Conservation (phyloP, 2,797 vertebrate species). For the Sebastes variabilis region DNA sequence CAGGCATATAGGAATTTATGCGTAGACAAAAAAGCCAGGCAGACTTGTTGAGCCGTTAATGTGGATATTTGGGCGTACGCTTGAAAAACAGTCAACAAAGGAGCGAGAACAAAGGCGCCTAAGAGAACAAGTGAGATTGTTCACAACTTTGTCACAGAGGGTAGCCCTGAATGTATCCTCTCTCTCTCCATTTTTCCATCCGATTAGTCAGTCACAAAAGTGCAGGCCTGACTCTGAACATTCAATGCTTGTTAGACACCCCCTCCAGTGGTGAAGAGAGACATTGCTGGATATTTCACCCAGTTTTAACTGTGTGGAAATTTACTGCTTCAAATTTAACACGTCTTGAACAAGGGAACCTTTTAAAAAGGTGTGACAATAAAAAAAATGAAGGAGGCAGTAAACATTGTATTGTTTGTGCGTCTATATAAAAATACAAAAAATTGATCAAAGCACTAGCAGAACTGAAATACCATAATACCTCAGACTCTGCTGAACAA, state of each 20-base stretch:
- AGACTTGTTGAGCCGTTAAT: slow-evolving; percentile 3
- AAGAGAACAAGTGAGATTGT: slow-evolving; percentile 38
- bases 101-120: slow-evolving; percentile 7
- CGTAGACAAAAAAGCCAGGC: neutral
- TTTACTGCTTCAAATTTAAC: slow-evolving; percentile 43
- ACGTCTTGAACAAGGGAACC: neutral
- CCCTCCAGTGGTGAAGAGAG: slow-evolving; percentile 57
- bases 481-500: neutral
- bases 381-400: neutral
- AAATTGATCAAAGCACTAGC: neutral
- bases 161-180: slow-evolving; percentile 32
- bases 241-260: slow-evolving; percentile 51
- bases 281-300: slow-evolving; percentile 21
- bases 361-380: neutral
- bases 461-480: neutral
- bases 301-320: slow-evolving; percentile 56
- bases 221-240: slow-evolving; percentile 43
- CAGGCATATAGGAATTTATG: neutral
- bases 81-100: slow-evolving; percentile 26
- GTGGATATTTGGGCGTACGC: neutral
- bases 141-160: slow-evolving; percentile 46
- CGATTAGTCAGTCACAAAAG: slow-evolving; percentile 58
- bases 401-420: neutral
- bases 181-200: slow-evolving; percentile 57
- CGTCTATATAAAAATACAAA: neutral